Evolutionary conservation across 2,113 vertebrate genomes (phyloP).

Genomic region (Lipotes vexillifer): DNA sequence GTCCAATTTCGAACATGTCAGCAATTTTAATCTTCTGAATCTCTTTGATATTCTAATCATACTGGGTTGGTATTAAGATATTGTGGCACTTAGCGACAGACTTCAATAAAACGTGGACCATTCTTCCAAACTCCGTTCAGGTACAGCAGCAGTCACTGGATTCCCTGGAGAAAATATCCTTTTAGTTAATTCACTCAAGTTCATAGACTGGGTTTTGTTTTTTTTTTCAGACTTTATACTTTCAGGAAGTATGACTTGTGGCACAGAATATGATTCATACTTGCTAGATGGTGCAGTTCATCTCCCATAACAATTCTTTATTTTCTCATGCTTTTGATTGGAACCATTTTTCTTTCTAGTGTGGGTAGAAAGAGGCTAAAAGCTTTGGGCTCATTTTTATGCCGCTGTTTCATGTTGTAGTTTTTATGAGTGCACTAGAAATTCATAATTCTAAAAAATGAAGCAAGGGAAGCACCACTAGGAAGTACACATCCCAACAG

Average conservation of each 20-base stretch:
- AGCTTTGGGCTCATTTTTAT: conserved; percentile 40
- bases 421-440: conserved; percentile 45
- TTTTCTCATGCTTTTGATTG: conserved; percentile 46
- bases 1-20: neutral
- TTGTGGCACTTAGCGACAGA: neutral
- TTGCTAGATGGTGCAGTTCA: neutral
- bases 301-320: conserved; percentile 44
- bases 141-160: too few relatives aligned
- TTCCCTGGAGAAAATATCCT: neutral
- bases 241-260: neutral
- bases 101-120: neutral
- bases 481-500: neutral
- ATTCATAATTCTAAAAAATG: conserved; percentile 20
- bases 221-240: neutral
- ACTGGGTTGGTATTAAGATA: neutral
- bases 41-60: neutral
- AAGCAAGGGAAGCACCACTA: neutral
- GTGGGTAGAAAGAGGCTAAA: neutral
- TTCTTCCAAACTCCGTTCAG: neutral
- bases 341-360: conserved; percentile 35
- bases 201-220: neutral
- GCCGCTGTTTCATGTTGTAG: neutral
- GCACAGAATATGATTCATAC: conserved; percentile 6
- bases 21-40: neutral
- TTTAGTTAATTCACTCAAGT: conserved; percentile 16